Evolutionary conservation across 2,113 vertebrate species (phyloP).

Genomic region (Perca fluviatilis): DNA sequence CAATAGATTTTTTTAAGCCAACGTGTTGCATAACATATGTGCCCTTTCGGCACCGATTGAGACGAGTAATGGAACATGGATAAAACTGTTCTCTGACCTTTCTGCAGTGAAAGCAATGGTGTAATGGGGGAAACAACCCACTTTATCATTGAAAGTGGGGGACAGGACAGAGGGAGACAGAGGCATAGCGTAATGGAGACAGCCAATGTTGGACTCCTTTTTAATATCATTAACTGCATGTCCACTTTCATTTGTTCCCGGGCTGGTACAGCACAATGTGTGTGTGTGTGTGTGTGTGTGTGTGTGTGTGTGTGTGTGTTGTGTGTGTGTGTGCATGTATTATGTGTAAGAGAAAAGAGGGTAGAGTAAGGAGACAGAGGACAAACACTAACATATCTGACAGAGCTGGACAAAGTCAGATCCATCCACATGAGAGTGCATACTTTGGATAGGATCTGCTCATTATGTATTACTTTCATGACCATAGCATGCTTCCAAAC

Average conservation of each 20-base stretch:
- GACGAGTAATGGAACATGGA: constrained; percentile 11
- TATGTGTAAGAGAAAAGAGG: constrained; percentile 27
- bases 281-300: not conserved
- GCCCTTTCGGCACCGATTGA: constrained; percentile 16
- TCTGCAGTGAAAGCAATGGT: constrained; percentile 18
- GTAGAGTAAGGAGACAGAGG: constrained; percentile 50
- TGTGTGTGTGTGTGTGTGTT: constrained; percentile 15
- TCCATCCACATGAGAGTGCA: constrained; percentile 34
- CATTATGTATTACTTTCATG: constrained; percentile 67
- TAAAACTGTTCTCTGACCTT: not conserved
- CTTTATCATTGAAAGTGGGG: constrained; percentile 53
- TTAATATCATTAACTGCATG: constrained; percentile 72
- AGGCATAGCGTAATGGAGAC: constrained; percentile 57
- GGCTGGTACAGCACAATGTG: constrained; percentile 25
- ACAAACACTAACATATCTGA: constrained; percentile 51
- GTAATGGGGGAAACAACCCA: constrained; percentile 28
- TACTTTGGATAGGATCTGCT: constrained; percentile 49
- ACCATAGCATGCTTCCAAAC: constrained; percentile 49
- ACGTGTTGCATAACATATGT: constrained; percentile 4
- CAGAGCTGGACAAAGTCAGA: constrained; percentile 59
- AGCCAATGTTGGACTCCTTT: constrained; percentile 52
- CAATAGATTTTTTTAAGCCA: not conserved
- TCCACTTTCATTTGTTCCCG: constrained; percentile 67
- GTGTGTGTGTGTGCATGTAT: not conserved
- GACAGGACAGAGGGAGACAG: constrained; percentile 46